Evolutionary conservation across 1,140 invertebrate species (phyloP).

Genomic region (Caenorhabditis elegans): DNA sequence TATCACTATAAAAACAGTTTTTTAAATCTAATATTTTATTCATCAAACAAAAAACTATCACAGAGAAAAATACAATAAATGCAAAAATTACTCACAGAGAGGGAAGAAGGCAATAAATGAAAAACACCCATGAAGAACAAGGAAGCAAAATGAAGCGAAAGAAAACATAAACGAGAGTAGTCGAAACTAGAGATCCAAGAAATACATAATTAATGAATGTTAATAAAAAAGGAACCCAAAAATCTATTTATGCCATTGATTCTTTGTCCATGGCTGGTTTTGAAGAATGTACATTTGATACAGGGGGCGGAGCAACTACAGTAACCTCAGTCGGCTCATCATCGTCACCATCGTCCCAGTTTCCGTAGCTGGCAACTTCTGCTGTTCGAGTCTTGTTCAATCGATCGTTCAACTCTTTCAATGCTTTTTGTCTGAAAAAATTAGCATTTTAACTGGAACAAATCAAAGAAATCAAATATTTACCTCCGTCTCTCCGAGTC

Average conservation of each 20-base stretch:
- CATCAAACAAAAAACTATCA: neutral
- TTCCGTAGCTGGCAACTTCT: neutral
- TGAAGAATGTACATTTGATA: constrained; percentile 5
- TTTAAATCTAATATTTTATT: too few species aligned
- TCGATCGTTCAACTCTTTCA: constrained; percentile 50
- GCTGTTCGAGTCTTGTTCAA: constrained; percentile 35
- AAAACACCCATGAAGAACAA: neutral
- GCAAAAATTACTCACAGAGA: neutral
- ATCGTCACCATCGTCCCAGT: constrained; percentile 40
- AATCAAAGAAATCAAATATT: too few species aligned
- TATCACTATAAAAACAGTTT: too few species aligned
- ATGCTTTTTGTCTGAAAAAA: constrained; percentile 50
- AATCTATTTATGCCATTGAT: neutral
- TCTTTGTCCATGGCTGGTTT: neutral
- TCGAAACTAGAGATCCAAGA: constrained; percentile 24
- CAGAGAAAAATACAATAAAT: constrained; percentile 7
- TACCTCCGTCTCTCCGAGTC: constrained; percentile 52
- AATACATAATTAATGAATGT: constrained; percentile 7
- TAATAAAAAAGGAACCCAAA: neutral
- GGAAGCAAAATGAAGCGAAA: neutral
- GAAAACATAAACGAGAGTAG: neutral
- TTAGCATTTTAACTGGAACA: neutral
- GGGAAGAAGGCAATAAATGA: neutral
- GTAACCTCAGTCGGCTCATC: neutral
- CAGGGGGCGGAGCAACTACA: neutral